Percentiles rank a stretch among this genome's conserved stretches.
Evolutionary conservation across 1,140 invertebrate genomes (phyloP).

Genomic region (Drosophila kanapiae): DNA sequence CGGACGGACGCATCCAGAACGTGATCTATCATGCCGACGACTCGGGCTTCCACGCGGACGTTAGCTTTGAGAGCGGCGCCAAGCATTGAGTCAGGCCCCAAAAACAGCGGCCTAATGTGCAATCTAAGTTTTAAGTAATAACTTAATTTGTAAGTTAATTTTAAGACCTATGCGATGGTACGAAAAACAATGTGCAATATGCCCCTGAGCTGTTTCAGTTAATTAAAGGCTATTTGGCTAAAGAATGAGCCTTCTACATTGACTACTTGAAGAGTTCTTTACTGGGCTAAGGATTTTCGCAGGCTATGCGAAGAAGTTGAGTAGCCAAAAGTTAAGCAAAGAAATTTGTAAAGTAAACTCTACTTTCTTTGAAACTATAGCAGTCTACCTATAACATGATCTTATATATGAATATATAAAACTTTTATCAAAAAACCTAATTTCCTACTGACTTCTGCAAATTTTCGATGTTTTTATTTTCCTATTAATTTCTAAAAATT

Average conservation of each 20-base stretch:
- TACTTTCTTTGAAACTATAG: not conserved
- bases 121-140: slow-evolving; percentile 38
- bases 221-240: slow-evolving; percentile 1
- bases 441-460: no score
- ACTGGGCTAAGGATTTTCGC: slow-evolving; percentile 40
- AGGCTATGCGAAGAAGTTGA: slow-evolving; percentile 29
- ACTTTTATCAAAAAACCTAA: no score
- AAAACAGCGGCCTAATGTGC: slow-evolving; percentile 38
- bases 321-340: slow-evolving; percentile 6
- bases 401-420: no score
- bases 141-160: slow-evolving; percentile 12
- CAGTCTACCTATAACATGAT: no score
- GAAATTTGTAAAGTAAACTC: not conserved
- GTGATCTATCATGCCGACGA: slow-evolving; percentile 92
- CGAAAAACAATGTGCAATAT: not conserved
- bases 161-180: slow-evolving; percentile 9
- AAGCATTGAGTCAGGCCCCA: slow-evolving; percentile 51
- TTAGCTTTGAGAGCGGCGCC: slow-evolving; percentile 86
- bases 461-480: no score
- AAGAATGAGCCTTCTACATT: slow-evolving; percentile 10
- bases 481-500: not conserved
- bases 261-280: not conserved
- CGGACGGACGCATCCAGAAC: slow-evolving; percentile 91
- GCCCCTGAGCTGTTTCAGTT: not conserved
- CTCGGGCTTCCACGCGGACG: slow-evolving; percentile 91